A percentile compares a stretch with the other conserved stretches of the same genome.
Conservation (phyloP, 2,888 invertebrate genomes). For the Coleophora deauratella region DNA sequence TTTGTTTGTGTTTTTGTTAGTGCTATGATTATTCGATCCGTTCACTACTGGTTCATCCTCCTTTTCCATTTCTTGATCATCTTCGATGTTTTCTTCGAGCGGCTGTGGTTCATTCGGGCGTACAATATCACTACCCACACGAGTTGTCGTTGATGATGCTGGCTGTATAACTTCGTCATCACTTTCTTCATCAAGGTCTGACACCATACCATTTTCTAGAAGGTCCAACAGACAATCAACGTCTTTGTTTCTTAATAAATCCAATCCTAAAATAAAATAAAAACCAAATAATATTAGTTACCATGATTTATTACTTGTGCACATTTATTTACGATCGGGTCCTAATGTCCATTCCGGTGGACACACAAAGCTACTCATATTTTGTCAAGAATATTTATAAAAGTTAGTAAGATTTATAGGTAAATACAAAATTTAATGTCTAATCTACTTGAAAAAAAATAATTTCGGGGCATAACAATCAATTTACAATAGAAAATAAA, state of each 20-base stretch:
- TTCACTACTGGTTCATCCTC: constrained; percentile 1
- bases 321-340: not conserved
- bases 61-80: not conserved
- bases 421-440: too few species aligned
- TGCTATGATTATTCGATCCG: not conserved
- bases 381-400: too few species aligned
- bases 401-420: too few species aligned
- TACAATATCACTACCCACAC: not conserved
- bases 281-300: not conserved
- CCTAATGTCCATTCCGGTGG: not conserved
- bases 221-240: constrained; percentile 1
- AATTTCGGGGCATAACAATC: too few species aligned
- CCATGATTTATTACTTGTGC: not conserved
- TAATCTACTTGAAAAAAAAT: too few species aligned
- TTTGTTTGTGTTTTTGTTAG: not conserved
- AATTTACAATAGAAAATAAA: not conserved
- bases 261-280: not conserved
- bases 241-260: not conserved
- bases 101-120: not conserved
- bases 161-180: constrained; percentile 5
- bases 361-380: too few species aligned
- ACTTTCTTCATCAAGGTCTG: constrained; percentile 6
- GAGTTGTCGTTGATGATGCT: not conserved
- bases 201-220: constrained; percentile 2
- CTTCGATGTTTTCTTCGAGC: not conserved